Conservation (phyloP, 2,797 vertebrate species). For the Alca torda region DNA sequence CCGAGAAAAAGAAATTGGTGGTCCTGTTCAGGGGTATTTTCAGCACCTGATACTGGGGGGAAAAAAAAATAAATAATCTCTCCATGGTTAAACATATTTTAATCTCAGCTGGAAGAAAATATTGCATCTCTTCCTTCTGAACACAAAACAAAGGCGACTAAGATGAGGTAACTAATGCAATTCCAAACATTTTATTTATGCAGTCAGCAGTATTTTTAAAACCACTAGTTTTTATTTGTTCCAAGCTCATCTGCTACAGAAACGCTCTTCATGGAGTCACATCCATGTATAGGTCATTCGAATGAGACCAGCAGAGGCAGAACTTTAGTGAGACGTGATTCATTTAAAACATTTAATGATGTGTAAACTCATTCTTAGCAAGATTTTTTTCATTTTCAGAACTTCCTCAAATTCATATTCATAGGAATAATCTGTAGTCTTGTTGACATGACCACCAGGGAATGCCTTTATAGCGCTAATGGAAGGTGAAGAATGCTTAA, state of each 20-base stretch:
- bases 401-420: neutral
- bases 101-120: neutral
- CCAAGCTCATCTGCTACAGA: neutral
- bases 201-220: neutral
- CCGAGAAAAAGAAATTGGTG: neutral
- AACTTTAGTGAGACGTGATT: neutral
- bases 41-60: neutral
- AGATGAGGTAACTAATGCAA: neutral
- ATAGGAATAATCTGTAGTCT: neutral
- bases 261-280: neutral
- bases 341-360: neutral
- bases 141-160: neutral
- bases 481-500: neutral
- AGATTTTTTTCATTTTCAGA: neutral
- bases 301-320: neutral
- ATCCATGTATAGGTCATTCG: neutral
- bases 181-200: neutral
- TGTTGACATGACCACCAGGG: neutral
- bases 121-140: neutral
- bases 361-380: neutral
- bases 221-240: neutral
- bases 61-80: neutral
- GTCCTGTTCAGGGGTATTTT: neutral
- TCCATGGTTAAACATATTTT: neutral
- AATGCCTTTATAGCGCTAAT: neutral